phyloP scores from a whole-genome alignment of 2,888 invertebrate genomes.

The Plutella xylostella region DNA sequence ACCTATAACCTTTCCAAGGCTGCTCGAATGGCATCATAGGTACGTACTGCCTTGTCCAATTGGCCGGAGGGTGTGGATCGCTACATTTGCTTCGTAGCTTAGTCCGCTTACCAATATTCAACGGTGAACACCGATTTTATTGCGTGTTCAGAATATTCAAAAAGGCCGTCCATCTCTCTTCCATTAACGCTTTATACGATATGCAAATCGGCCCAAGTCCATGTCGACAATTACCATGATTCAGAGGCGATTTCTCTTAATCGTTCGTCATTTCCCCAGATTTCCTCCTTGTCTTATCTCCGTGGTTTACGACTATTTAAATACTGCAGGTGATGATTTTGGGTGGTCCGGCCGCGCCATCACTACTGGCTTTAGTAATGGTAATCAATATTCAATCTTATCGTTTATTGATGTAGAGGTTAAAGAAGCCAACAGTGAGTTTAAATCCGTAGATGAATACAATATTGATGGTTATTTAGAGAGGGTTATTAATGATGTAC shows the following conservation, averaged over 20 bases:
- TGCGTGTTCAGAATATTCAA: no score
- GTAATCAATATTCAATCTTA: not conserved
- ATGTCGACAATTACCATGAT: slow-evolving; percentile 41
- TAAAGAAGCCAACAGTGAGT: not conserved
- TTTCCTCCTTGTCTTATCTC: slow-evolving; percentile 44
- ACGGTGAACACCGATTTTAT: no score
- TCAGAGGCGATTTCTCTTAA: slow-evolving; percentile 40
- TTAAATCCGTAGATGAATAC: slow-evolving; percentile 14
- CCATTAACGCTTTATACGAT: slow-evolving; percentile 59
- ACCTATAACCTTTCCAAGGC: no score
- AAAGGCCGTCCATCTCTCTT: slow-evolving; percentile 37
- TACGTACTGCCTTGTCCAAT: no score
- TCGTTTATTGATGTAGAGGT: not conserved
- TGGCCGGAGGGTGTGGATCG: no score
- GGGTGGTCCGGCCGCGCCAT: slow-evolving; percentile 50
- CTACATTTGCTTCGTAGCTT: no score
- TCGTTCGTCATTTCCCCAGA: slow-evolving; percentile 42
- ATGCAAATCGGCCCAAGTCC: slow-evolving; percentile 53
- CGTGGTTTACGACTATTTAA: slow-evolving; percentile 42
- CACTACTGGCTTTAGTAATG: not conserved
- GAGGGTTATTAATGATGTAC: slow-evolving; percentile 54
- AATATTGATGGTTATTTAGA: slow-evolving; percentile 63
- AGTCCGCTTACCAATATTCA: no score
- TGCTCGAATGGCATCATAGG: no score
- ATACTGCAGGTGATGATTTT: slow-evolving; percentile 60